Base-by-base conservation (phyloP, 2,113 vertebrate species). In the Ophthalmolycus amberensis region DNA sequence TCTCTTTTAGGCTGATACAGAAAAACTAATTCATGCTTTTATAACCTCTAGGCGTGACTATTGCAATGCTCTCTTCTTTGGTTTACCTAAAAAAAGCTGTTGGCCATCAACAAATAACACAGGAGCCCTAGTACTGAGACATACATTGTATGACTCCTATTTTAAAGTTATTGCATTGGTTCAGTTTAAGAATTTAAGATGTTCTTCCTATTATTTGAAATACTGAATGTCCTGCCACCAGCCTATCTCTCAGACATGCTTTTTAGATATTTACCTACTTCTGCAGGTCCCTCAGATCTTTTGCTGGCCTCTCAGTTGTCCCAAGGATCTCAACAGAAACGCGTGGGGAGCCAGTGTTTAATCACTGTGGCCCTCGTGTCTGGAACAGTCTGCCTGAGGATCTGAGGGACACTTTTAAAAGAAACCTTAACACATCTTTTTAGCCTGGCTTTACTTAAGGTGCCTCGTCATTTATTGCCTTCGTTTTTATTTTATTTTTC, bases 11-110 rank as follows among this genome's bases (percentile, higher is more conserved):
- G 10, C 68, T 70, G 68, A 52, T 27, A 52, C 68, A 54, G 48
- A 71, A 70, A 18, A 71, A 38, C 20, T 2, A 54, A 38, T 54
- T 32, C 11, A 37, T 54, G 48, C 29, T 50, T 32, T 70, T 70
- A 70, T 52, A 70, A 70, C 32, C 32, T 54, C 68, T 54, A 54
- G 67, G 20, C 48, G 12, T 52, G 18, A 52, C 14, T 70, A 52
- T 50, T 34, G 67, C 46, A 37, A 29, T 50, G 16, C 6, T 50
- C 46, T 50, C 46, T 50, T 20, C 5, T 50, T 50, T 20, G 46
- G 16, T 50, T 18, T 6, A 11, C 40, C 40, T 1, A 9, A 42
- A 42, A 32, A 50, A 48, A 48, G 4, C 46, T 48, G 16, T 18
- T 48, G 44, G 44, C 44, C 44, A 46, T 46, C 18, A 52, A 52